These are phyloP conservation scores for Pogonocherus hispidulus DNA, from an alignment of 2,888 invertebrate species.

Conservation along the genomic window DNA sequence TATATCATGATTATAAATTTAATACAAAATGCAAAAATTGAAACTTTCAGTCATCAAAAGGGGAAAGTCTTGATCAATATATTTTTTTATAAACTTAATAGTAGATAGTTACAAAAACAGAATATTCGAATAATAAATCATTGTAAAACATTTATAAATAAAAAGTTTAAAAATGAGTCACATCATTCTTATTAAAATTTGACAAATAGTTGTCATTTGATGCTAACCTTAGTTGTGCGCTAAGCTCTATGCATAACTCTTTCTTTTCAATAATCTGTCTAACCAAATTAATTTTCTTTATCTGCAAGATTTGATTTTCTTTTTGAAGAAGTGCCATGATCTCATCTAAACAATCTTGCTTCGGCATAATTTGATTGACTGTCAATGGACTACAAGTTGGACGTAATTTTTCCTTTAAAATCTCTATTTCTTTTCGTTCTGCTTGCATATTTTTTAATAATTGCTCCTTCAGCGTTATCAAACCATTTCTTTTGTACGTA, in stretches of 20 bases:
- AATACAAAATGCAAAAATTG: too few species aligned
- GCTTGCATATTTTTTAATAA: slow-evolving; percentile 79
- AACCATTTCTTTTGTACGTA: slow-evolving; percentile 77
- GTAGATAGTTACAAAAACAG: too few species aligned
- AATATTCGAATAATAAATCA: neutral
- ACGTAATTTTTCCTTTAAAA: slow-evolving; percentile 47
- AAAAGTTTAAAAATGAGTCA: slow-evolving; percentile 21
- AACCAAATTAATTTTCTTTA: slow-evolving; percentile 67
- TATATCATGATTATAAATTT: too few species aligned
- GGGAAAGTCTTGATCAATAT: too few species aligned
- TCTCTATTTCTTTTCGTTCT: slow-evolving; percentile 79
- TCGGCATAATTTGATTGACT: slow-evolving; percentile 46
- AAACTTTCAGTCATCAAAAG: too few species aligned
- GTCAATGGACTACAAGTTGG: slow-evolving; percentile 17
- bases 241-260: slow-evolving; percentile 66
- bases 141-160: neutral
- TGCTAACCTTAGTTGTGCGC: slow-evolving; percentile 54
- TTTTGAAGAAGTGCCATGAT: slow-evolving; percentile 64
- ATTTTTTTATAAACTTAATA: too few species aligned
- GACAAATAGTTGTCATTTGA: slow-evolving; percentile 43
- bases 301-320: slow-evolving; percentile 68
- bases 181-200: neutral
- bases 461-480: slow-evolving; percentile 78
- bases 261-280: slow-evolving; percentile 67
- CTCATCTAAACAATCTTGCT: slow-evolving; percentile 60